Percentiles rank a stretch among this genome's conserved stretches.
phyloP scores from a whole-genome alignment of 2,113 vertebrate species.

The Barbus barbus region DNA sequence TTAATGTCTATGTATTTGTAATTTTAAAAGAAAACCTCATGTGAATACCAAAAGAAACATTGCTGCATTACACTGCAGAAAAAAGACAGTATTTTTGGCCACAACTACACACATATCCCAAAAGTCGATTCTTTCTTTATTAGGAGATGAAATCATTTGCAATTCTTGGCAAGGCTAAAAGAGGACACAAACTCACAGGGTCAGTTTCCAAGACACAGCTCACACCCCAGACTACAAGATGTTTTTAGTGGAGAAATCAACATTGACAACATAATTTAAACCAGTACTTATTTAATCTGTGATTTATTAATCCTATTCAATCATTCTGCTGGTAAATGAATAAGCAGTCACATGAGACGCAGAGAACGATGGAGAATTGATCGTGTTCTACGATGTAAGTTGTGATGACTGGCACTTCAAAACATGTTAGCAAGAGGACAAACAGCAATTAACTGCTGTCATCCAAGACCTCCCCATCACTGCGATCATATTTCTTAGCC shows the following conservation, averaged over 20 bases:
- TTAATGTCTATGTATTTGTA: background rate
- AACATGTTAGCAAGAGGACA: conserved; percentile 28
- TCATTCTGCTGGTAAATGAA: conserved; percentile 14
- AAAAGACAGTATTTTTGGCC: background rate
- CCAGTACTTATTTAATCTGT: conserved; percentile 19
- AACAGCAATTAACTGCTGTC: conserved; percentile 16
- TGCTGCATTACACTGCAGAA: background rate
- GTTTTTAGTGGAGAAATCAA: background rate
- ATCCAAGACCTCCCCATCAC: background rate
- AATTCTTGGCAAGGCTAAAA: conserved; percentile 20
- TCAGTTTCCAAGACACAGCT: conserved; percentile 6
- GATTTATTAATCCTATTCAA: conserved; percentile 4
- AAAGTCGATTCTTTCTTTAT: conserved; percentile 8
- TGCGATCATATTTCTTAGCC: conserved; percentile 2
- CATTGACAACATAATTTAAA: conserved; percentile 30
- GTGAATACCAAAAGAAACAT: background rate
- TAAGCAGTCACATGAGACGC: conserved; percentile 14
- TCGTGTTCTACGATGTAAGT: conserved; percentile 2
- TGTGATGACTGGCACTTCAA: conserved; percentile 22
- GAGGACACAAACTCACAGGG: conserved; percentile 13
- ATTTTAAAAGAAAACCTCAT: background rate
- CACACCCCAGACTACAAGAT: background rate
- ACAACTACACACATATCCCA: background rate
- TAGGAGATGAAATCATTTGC: conserved; percentile 23
- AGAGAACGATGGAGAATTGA: background rate